Conservation (phyloP, 2,113 vertebrate species). For the Scolopax mira region DNA sequence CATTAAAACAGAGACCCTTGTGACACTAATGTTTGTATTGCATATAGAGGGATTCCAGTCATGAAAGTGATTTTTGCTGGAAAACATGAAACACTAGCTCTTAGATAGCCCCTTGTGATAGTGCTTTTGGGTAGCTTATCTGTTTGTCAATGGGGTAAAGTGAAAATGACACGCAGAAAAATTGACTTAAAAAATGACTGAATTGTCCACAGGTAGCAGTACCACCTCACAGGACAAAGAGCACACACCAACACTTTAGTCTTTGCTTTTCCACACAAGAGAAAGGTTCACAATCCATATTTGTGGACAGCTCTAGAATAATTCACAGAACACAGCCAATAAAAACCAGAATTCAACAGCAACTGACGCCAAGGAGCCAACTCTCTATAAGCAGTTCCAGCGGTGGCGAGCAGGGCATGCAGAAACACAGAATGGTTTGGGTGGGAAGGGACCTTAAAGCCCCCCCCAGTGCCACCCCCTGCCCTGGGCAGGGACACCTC, state of each 20-base stretch:
- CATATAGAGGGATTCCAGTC: neutral
- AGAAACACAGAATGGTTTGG: neutral
- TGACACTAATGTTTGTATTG: too few species aligned
- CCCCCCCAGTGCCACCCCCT: neutral
- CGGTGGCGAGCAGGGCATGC: rapidly evolving
- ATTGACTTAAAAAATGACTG: neutral
- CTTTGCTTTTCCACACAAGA: neutral
- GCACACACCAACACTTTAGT: neutral
- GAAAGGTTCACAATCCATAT: neutral
- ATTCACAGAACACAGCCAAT: neutral
- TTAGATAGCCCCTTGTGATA: neutral
- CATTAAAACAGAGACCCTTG: neutral
- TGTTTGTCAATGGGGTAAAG: neutral
- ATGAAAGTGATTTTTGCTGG: rapidly evolving
- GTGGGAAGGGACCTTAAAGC: neutral
- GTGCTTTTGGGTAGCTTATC: neutral
- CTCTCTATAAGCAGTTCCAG: rapidly evolving
- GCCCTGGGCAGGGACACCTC: neutral
- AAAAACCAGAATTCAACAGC: neutral
- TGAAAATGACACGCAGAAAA: neutral
- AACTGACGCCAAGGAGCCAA: rapidly evolving
- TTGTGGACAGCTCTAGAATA: neutral
- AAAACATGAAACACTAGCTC: neutral
- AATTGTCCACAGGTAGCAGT: neutral
- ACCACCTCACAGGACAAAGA: neutral